Percentiles rank a stretch among this genome's conserved stretches.
Conservation (phyloP, 2,797 vertebrate genomes). For the Podargus strigoides region DNA sequence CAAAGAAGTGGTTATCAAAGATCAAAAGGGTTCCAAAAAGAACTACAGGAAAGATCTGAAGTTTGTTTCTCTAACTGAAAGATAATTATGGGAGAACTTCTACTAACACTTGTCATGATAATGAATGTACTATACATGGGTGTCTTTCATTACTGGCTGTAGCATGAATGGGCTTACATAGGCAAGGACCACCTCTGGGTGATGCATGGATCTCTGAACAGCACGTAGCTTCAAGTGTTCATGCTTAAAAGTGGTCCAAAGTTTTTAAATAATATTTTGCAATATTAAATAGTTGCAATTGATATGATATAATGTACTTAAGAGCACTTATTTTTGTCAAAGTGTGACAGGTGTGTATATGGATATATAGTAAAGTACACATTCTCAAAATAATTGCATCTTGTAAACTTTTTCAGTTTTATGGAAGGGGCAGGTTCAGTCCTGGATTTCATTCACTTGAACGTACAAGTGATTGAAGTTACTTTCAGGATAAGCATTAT, state of each 20-base stretch:
- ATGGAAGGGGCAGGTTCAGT: not conserved
- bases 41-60: not conserved
- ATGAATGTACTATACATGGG: not conserved
- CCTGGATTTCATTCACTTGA: rapidly evolving
- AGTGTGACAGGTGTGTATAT: not conserved
- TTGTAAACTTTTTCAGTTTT: not conserved
- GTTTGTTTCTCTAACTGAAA: not conserved
- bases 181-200: too few species aligned
- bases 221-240: not conserved
- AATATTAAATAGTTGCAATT: not conserved
- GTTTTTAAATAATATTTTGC: not conserved
- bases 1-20: not conserved
- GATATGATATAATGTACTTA: too few species aligned
- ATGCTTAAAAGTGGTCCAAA: not conserved
- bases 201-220: not conserved
- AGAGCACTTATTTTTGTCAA: not conserved
- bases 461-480: rapidly evolving
- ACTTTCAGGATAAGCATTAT: not conserved
- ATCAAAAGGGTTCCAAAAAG: not conserved
- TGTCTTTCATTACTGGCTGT: not conserved
- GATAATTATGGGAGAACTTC: not conserved
- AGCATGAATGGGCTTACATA: not conserved
- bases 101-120: rapidly evolving
- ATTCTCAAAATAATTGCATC: not conserved
- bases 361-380: too few species aligned